Conservation (phyloP, 2,113 vertebrate genomes). For the Agelaius tricolor region DNA sequence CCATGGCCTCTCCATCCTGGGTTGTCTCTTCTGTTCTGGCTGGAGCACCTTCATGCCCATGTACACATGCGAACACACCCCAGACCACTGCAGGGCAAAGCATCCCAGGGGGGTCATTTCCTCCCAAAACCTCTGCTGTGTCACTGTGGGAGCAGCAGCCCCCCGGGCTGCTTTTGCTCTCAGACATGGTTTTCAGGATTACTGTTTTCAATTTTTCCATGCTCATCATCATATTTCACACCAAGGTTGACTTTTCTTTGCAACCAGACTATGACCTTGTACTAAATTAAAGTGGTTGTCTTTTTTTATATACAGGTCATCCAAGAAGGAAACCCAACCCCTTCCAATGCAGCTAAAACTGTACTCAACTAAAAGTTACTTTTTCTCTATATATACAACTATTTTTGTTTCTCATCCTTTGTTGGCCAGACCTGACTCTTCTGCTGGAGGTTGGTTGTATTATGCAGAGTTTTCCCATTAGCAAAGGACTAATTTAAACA, state of each 20-base stretch:
- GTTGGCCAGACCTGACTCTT: background rate
- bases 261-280: background rate
- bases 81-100: background rate
- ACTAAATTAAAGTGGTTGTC: background rate
- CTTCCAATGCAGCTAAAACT: background rate
- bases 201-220: background rate
- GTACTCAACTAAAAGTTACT: background rate
- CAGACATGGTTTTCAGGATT: background rate
- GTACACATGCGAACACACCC: accelerated
- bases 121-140: background rate
- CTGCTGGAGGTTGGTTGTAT: background rate
- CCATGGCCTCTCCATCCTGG: background rate
- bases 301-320: background rate
- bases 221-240: background rate
- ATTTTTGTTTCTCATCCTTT: background rate
- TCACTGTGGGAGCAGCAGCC: accelerated
- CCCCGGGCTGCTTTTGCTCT: background rate
- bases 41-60: background rate
- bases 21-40: background rate
- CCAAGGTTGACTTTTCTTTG: background rate
- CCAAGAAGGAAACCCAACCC: background rate
- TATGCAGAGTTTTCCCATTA: background rate
- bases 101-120: accelerated
- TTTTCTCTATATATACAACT: background rate
- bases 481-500: background rate